Evolutionary conservation across 2,888 invertebrate genomes (phyloP).

Genomic region (Herminia tarsipennalis): DNA sequence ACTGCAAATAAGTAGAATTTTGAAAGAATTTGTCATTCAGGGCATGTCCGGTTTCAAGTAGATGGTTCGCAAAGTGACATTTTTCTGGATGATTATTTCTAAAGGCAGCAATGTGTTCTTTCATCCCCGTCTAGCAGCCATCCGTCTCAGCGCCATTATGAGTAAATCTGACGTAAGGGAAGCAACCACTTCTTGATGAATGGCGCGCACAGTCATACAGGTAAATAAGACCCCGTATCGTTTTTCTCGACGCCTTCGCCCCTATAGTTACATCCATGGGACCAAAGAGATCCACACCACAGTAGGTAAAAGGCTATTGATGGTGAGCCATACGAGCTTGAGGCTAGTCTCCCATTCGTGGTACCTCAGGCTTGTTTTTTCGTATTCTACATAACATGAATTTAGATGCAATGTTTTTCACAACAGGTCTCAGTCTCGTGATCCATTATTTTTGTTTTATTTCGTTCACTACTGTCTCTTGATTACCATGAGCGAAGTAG

Average conservation of each 20-base stretch:
- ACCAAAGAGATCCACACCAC: slow-evolving; percentile 39
- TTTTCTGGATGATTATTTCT: too few relatives aligned
- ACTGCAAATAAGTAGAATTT: too few relatives aligned
- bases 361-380: slow-evolving; percentile 25
- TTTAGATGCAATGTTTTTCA: slow-evolving; percentile 20
- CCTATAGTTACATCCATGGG: slow-evolving; percentile 33
- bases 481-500: slow-evolving; percentile 11
- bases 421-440: slow-evolving; percentile 24
- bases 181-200: slow-evolving; percentile 25
- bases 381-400: slow-evolving; percentile 16
- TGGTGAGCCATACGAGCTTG: slow-evolving; percentile 29
- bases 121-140: slow-evolving; percentile 9
- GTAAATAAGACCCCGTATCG: slow-evolving; percentile 38
- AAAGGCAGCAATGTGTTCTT: too few relatives aligned
- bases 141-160: slow-evolving; percentile 33
- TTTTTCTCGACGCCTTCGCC: slow-evolving; percentile 21
- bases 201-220: slow-evolving; percentile 31
- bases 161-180: slow-evolving; percentile 24
- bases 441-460: slow-evolving; percentile 24
- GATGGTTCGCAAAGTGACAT: too few relatives aligned
- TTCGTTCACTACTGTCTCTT: slow-evolving; percentile 19
- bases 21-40: too few relatives aligned
- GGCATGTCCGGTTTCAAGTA: too few relatives aligned
- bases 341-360: slow-evolving; percentile 39
- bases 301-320: slow-evolving; percentile 28